Evolutionary conservation across 2,888 invertebrate species (phyloP).

Genomic region (Amphipoea oculea): DNA sequence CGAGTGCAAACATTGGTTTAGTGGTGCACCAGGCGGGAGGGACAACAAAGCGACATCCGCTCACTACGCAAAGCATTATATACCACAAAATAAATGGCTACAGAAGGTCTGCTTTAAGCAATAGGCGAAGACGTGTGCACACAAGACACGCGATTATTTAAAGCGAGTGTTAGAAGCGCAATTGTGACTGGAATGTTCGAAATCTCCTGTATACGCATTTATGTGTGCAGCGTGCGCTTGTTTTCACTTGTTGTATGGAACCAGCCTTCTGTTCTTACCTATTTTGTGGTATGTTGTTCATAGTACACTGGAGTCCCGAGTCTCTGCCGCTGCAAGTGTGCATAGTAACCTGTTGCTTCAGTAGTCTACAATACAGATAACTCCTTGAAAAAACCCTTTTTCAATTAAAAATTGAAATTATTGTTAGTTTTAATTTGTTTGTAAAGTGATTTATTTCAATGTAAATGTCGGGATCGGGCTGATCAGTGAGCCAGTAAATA

Average conservation of each 20-base stretch:
- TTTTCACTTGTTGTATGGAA: neutral
- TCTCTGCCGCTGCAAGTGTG: conserved; percentile 22
- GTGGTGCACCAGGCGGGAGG: no score
- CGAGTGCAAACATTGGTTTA: conserved; percentile 3
- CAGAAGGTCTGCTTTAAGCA: neutral
- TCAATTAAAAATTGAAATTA: no score
- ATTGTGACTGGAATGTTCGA: neutral
- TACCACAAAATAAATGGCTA: neutral
- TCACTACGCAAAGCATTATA: neutral
- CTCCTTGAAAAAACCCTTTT: neutral
- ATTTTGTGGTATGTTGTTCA: neutral
- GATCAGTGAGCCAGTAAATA: neutral
- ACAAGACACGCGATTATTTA: neutral
- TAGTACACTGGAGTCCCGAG: neutral
- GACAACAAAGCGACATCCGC: neutral
- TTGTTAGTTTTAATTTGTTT: neutral
- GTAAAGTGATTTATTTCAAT: neutral
- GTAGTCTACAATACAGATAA: neutral
- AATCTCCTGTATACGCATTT: neutral
- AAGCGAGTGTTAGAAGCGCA: neutral
- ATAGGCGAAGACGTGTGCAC: neutral
- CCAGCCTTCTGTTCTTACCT: neutral
- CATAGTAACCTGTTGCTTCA: conserved; percentile 47
- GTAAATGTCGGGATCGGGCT: neutral
- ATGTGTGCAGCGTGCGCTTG: no score